Evolutionary conservation across 2,888 invertebrate species (phyloP).

Genomic region (Lochmaea crataegi): DNA sequence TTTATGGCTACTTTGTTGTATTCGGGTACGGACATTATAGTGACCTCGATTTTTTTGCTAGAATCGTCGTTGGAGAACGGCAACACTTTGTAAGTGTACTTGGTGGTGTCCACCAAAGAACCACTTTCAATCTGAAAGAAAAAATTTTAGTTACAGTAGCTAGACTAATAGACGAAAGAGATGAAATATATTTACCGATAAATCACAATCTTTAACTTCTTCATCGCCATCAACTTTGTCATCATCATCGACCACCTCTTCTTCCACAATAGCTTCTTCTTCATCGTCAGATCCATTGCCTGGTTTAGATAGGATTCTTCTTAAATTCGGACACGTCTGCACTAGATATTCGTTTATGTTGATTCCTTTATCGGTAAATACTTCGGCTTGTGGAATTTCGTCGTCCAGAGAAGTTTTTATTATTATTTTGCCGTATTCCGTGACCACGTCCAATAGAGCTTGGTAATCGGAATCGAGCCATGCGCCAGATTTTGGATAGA

Average conservation of each 20-base stretch:
- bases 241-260: conserved; percentile 16
- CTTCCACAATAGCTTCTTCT: conserved; percentile 8
- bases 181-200: background rate
- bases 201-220: background rate
- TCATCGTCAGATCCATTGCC: background rate
- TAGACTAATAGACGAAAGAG: no score
- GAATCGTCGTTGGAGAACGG: conserved; percentile 20
- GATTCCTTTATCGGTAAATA: conserved; percentile 47
- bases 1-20: conserved; percentile 55
- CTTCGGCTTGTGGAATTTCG: conserved; percentile 52
- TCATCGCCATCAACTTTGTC: conserved; percentile 15
- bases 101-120: conserved; percentile 32
- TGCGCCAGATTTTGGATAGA: conserved; percentile 59
- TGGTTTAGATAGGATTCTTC: conserved; percentile 25
- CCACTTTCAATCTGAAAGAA: conserved; percentile 4
- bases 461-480: conserved; percentile 72
- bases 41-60: conserved; percentile 55
- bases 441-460: conserved; percentile 70
- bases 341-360: conserved; percentile 66
- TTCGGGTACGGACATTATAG: conserved; percentile 58
- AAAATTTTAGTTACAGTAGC: background rate
- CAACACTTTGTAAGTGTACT: conserved; percentile 30
- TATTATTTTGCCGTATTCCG: conserved; percentile 66
- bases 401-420: conserved; percentile 58
- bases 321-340: conserved; percentile 51